Conservation (phyloP, 2,113 vertebrate species). For the Saguinus midas region DNA sequence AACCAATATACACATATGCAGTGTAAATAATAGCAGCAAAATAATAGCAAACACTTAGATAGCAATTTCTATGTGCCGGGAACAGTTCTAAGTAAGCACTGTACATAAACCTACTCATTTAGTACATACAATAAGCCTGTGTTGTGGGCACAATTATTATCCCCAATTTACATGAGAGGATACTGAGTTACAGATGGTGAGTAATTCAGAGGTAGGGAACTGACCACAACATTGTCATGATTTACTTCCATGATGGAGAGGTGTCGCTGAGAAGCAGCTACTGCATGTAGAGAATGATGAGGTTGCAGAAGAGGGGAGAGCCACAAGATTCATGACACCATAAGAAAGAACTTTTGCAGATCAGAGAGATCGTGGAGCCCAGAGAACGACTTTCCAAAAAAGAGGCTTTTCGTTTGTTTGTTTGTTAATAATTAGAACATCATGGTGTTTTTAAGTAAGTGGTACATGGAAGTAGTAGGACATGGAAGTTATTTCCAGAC, state of each 20-base stretch:
- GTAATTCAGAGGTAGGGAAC: neutral
- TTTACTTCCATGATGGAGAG: neutral
- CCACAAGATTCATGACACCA: neutral
- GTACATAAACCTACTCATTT: neutral
- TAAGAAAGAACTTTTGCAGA: neutral
- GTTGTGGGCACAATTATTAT: neutral
- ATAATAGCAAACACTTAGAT: neutral
- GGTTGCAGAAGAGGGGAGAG: neutral
- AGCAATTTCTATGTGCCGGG: neutral
- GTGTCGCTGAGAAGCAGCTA: neutral
- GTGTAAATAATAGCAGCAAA: neutral
- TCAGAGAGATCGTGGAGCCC: neutral
- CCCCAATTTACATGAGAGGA: neutral
- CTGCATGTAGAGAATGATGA: neutral
- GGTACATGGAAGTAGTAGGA: neutral
- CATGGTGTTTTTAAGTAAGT: neutral
- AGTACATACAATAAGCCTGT: neutral
- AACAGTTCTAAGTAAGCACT: neutral
- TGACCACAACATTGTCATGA: neutral
- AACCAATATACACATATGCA: neutral
- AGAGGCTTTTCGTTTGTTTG: too few relatives aligned
- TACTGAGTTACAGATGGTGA: neutral
- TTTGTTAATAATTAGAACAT: neutral
- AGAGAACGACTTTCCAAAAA: neutral
- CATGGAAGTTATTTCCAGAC: neutral